phyloP scores from a whole-genome alignment of 2,797 vertebrate genomes.

The Tinamus major region DNA sequence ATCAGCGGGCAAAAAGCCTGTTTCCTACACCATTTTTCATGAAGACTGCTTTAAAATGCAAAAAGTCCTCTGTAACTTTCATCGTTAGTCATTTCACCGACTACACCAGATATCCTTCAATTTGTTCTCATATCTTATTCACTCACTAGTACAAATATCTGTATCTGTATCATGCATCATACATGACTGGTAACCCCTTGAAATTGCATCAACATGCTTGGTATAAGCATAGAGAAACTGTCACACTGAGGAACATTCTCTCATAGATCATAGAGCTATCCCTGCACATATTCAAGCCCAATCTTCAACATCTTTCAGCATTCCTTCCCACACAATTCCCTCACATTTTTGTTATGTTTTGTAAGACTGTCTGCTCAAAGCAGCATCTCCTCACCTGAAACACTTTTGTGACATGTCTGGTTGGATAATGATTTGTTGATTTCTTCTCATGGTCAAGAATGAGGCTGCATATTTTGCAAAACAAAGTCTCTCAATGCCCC shows the following conservation, averaged over 20 bases:
- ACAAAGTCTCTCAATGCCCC: not conserved
- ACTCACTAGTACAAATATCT: not conserved
- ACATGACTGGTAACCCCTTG: not conserved
- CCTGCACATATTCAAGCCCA: not conserved
- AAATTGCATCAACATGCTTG: not conserved
- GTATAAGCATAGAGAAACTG: not conserved
- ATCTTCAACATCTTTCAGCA: not conserved
- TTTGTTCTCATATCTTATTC: not conserved
- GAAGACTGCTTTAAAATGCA: not conserved
- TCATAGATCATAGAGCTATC: not conserved
- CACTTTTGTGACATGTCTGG: not conserved
- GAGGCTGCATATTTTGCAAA: not conserved
- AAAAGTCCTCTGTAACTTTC: not conserved
- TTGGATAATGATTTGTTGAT: not conserved
- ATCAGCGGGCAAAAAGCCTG: not conserved
- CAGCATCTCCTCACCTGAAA: not conserved
- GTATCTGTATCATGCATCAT: not conserved
- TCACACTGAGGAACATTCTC: not conserved
- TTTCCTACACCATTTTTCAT: constrained; percentile 1
- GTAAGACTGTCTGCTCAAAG: not conserved
- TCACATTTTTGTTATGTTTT: not conserved
- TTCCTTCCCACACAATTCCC: not conserved
- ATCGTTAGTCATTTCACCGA: constrained; percentile 8
- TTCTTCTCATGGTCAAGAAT: not conserved
- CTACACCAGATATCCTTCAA: constrained; percentile 2